A percentile compares a stretch with the other conserved stretches of the same genome.
Conservation (phyloP, 2,113 vertebrate genomes). For the Pungitius pungitius region DNA sequence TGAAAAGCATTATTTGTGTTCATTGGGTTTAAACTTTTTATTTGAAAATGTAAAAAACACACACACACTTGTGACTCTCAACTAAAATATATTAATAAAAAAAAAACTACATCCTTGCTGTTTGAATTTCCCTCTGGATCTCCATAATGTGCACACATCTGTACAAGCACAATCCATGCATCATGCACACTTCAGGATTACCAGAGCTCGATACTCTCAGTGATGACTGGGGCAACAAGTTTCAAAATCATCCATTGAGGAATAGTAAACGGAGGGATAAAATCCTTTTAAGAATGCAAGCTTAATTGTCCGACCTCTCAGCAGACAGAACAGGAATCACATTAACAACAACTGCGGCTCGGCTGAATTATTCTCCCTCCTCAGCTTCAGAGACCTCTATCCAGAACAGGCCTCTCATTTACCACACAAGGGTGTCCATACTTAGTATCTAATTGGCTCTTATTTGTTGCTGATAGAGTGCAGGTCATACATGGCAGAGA, state of each 20-base stretch:
- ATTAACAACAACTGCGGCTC: constrained; percentile 62
- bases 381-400: constrained; percentile 9
- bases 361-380: constrained; percentile 57
- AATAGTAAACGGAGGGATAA: constrained; percentile 31
- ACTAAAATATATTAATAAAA: background rate
- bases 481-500: constrained; percentile 21
- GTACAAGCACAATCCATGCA: constrained; percentile 7
- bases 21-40: background rate
- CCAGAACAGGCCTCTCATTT: constrained; percentile 31
- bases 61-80: background rate
- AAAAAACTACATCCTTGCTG: background rate
- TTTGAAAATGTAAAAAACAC: background rate
- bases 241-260: constrained; percentile 56
- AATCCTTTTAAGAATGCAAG: constrained; percentile 67
- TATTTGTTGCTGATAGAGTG: constrained; percentile 30
- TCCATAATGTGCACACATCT: constrained; percentile 19
- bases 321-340: constrained; percentile 65
- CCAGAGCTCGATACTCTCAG: constrained; percentile 19
- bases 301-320: constrained; percentile 61
- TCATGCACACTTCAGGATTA: constrained; percentile 20
- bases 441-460: constrained; percentile 32
- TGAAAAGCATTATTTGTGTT: background rate
- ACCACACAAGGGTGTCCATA: constrained; percentile 12
- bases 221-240: constrained; percentile 48
- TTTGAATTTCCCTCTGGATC: constrained; percentile 9